A percentile compares a stretch with the other conserved stretches of the same genome.
These are phyloP conservation scores for Emys orbicularis DNA, from an alignment of 2,797 vertebrate species.

Conservation along the genomic window DNA sequence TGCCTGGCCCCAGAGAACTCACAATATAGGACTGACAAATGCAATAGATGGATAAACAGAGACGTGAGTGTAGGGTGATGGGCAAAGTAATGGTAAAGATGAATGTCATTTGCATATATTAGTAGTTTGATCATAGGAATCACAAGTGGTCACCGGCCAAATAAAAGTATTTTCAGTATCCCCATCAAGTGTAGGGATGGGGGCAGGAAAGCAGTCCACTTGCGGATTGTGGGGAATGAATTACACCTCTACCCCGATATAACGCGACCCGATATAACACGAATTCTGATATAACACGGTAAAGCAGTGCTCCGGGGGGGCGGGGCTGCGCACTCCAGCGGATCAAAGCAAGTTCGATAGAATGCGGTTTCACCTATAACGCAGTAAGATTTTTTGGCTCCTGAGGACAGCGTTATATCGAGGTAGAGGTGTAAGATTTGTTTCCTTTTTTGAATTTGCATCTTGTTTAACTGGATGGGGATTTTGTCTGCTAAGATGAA, in stretches of 20 bases:
- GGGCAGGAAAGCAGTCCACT: neutral
- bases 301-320: no score
- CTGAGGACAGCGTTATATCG: no score
- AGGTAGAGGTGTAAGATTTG: neutral
- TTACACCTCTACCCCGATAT: neutral
- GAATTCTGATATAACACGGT: no score
- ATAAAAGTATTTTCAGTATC: neutral
- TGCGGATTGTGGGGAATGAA: neutral
- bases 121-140: neutral
- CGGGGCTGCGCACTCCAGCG: no score
- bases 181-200: neutral
- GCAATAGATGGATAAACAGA: neutral
- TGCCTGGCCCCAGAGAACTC: rapidly evolving
- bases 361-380: no score
- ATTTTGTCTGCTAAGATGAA: neutral
- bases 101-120: neutral
- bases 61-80: neutral
- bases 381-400: no score
- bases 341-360: no score
- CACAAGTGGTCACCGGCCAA: neutral
- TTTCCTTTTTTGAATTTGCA: neutral
- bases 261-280: no score
- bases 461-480: neutral
- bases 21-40: neutral
- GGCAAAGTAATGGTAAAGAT: neutral